These are phyloP conservation scores for Mixornis gularis DNA, from an alignment of 2,113 vertebrate species.

Conservation along the genomic window DNA sequence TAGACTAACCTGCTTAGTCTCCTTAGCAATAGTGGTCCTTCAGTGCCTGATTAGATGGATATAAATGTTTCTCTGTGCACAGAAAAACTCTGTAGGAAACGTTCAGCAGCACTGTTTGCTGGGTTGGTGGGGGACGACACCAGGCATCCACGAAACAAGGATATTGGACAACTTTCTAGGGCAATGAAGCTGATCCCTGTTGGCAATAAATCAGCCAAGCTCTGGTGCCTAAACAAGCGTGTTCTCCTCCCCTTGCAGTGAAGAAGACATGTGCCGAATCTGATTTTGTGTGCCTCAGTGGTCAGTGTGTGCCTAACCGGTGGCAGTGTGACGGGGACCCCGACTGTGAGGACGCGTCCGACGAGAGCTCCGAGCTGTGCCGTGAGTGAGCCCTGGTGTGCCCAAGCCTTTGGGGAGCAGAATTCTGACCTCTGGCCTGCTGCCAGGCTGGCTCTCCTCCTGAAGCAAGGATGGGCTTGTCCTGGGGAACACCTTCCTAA, in stretches of 20 bases:
- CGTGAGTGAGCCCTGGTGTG: slow-evolving; percentile 76
- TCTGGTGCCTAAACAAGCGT: neutral
- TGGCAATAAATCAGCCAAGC: neutral
- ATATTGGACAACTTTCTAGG: neutral
- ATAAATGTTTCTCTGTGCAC: neutral
- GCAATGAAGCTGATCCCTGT: neutral
- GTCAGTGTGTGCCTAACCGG: slow-evolving; percentile 89
- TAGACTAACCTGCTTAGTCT: neutral
- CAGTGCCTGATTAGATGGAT: neutral
- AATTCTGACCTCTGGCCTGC: neutral
- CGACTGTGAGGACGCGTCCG: slow-evolving; percentile 93
- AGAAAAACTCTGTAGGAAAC: neutral
- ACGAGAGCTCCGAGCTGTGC: slow-evolving; percentile 87
- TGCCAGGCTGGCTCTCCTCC: neutral
- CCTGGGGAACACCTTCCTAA: neutral
- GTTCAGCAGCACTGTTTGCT: neutral
- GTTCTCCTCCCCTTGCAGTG: slow-evolving; percentile 68
- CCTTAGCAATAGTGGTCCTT: neutral
- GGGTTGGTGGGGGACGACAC: rapidly evolving
- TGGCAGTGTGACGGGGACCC: slow-evolving; percentile 97
- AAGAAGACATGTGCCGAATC: slow-evolving; percentile 85
- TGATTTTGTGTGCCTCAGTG: slow-evolving; percentile 89
- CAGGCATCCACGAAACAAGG: neutral
- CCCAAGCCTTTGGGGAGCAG: neutral
- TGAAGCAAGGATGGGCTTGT: neutral